phyloP scores from a whole-genome alignment of 2,888 invertebrate species.

The Sinopyrophorus schimmeli region DNA sequence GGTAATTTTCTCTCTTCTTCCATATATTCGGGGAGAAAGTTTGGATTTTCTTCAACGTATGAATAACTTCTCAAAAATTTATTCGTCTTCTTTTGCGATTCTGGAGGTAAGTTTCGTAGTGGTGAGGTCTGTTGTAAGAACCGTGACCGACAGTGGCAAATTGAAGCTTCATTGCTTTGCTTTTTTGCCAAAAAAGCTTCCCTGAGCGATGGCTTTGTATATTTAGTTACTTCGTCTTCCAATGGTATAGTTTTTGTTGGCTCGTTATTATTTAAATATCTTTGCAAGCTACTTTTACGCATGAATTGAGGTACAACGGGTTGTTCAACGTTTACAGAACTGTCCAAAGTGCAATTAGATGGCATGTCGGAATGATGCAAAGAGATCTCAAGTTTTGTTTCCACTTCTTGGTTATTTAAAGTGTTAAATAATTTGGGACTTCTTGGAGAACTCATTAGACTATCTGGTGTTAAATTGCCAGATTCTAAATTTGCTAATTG shows the following conservation, averaged over 20 bases:
- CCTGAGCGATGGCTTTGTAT: constrained; percentile 39
- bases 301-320: neutral
- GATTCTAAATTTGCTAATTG: constrained; percentile 54
- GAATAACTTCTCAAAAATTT: constrained; percentile 34
- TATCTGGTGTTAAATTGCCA: constrained; percentile 46
- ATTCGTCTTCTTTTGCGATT: neutral
- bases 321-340: constrained; percentile 3
- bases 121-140: constrained; percentile 35
- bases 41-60: constrained; percentile 22
- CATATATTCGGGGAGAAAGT: constrained; percentile 1
- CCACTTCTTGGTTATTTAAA: neutral
- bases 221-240: neutral
- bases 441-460: constrained; percentile 43
- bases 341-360: constrained; percentile 17
- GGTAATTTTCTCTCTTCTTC: constrained; percentile 2
- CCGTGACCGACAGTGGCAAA: constrained; percentile 6
- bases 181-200: constrained; percentile 42
- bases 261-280: constrained; percentile 18
- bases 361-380: no score
- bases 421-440: neutral
- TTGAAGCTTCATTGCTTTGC: constrained; percentile 19
- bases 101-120: constrained; percentile 22
- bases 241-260: neutral
- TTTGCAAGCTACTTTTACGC: constrained; percentile 23
- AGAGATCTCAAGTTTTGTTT: constrained; percentile 12